Percentiles rank a stretch among this genome's conserved stretches.
Evolutionary conservation across 2,797 vertebrate species (phyloP).

Genomic region (Uromys caudimaculatus): DNA sequence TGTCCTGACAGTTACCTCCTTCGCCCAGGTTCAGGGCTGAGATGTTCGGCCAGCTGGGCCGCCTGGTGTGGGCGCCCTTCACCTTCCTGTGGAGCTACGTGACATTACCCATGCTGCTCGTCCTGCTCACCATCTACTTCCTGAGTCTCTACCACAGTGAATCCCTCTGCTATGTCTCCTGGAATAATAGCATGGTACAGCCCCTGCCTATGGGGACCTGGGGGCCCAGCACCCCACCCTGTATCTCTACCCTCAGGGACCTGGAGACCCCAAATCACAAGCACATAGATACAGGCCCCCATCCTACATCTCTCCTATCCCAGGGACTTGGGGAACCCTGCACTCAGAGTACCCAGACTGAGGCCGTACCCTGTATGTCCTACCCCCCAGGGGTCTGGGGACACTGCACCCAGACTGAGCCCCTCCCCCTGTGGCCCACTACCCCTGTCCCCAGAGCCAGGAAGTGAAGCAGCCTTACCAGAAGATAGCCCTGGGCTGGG

Average conservation of each 20-base stretch:
- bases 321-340: not conserved
- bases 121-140: not conserved
- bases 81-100: not conserved
- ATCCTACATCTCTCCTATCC: not conserved
- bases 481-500: not conserved
- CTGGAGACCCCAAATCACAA: not conserved
- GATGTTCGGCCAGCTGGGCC: not conserved
- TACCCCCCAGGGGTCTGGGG: not conserved
- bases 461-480: conserved; percentile 3
- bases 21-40: conserved; percentile 38
- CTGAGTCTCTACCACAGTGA: rapidly evolving
- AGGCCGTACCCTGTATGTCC: not conserved
- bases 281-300: not conserved
- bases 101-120: not conserved
- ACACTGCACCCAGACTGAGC: not conserved
- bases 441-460: conserved; percentile 12
- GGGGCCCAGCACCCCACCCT: not conserved
- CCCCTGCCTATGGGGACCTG: rapidly evolving
- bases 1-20: rapidly evolving
- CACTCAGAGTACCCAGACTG: not conserved
- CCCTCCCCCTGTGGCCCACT: not conserved
- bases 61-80: not conserved
- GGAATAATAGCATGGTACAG: conserved; percentile 17
- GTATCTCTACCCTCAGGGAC: not conserved
- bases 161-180: not conserved